Base-by-base conservation (phyloP, 2,888 invertebrate species). In the Polyommatus icarus region DNA sequence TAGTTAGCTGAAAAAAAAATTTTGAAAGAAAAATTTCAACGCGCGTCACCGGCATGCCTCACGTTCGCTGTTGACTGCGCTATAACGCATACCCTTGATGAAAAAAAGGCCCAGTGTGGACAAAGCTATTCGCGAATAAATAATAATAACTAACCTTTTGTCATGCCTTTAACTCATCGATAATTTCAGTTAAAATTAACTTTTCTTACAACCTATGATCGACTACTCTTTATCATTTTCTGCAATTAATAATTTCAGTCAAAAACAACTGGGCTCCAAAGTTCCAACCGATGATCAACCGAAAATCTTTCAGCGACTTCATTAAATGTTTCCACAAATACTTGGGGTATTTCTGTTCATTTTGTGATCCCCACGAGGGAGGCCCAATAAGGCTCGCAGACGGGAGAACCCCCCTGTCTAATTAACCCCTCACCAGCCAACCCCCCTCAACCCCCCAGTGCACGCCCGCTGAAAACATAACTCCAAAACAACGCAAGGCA, bases 341-440 rank as follows among this genome's bases (percentile, higher is more conserved):
- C 54, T 77, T 77, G 67, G 57, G 40, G 18, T 71, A 78, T 57
- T 29, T 76, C 71, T 77, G 67, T 67, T 67, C 67, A 67, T 67
- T 67, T 40, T 18, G 76, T 71, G 71, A 77, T 75, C 75, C 50
- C 50, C 29, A 24, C 75, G 15, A 54, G 73, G 73, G 73, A 46
- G 73, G n/a, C 40, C 40, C 20, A 46, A 46, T 46, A 24, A 46
- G 73, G 73, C 46, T 24, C 73, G 76, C 79, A 80, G 79, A 80
- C 81, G 78, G 81, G 80, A 79, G 81, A 80, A 50, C 77, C 40
- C 78, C 79, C 24, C 76, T 40, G 59, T 78, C 78, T 80, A 81
- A 81, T 81, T 80, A 80, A 50, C 79, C 78, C 36, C 78, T 79
- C 75, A 61, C 73, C 54, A 54, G 15, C 5, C 54, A 54, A 54